phyloP scores from a whole-genome alignment of 2,113 vertebrate species.

The Xiphias gladius region DNA sequence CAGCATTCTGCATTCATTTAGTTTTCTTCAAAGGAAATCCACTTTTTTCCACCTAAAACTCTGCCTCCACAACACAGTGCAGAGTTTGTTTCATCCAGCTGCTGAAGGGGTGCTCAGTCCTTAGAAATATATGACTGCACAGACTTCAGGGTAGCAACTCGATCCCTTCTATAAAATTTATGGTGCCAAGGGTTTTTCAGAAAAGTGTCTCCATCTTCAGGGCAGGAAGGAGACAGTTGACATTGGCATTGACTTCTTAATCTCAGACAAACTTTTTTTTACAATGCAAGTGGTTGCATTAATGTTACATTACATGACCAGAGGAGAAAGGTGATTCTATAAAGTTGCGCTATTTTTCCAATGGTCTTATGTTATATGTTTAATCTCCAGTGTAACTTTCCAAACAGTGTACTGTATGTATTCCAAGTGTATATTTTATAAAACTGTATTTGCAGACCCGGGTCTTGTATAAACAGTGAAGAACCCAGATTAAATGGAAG shows the following conservation, averaged over 20 bases:
- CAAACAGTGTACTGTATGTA: neutral
- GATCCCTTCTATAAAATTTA: conserved; percentile 51
- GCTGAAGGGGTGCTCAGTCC: neutral
- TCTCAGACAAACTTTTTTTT: neutral
- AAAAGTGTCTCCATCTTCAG: conserved; percentile 8
- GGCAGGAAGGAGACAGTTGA: conserved; percentile 42
- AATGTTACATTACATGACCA: neutral
- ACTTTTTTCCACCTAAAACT: conserved; percentile 12
- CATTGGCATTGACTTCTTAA: conserved; percentile 24
- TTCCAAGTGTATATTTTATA: neutral
- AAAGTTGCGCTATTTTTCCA: neutral
- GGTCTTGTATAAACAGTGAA: conserved; percentile 13
- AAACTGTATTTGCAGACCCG: neutral
- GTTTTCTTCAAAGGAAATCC: conserved; percentile 7
- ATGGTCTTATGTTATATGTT: neutral
- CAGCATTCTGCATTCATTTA: neutral
- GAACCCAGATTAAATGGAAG: conserved; percentile 31
- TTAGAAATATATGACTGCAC: conserved; percentile 17
- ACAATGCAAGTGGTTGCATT: neutral
- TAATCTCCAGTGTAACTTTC: neutral
- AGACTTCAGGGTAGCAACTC: conserved; percentile 45
- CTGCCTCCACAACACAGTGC: neutral
- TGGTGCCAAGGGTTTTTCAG: conserved; percentile 5
- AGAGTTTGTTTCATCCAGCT: conserved; percentile 5
- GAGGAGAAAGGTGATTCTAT: neutral